Conservation (phyloP, 2,113 vertebrate species). For the Hydrolagus affinis region DNA sequence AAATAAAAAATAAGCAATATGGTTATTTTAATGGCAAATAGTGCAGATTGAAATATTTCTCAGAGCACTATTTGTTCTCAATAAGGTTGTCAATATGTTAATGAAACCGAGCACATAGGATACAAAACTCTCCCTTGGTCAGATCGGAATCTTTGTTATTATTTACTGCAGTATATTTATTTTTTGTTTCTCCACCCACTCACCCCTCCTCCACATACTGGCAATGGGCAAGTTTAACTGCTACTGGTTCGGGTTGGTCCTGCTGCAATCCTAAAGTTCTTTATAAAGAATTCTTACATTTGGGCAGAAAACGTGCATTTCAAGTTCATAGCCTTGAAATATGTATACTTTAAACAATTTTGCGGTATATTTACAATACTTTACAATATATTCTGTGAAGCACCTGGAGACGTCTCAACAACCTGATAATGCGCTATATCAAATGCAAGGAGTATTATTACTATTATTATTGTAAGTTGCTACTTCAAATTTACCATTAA, state of each 20-base stretch:
- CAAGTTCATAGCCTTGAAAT: not conserved
- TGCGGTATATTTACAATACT: too few species aligned
- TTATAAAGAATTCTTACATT: not conserved
- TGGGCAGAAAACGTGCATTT: not conserved
- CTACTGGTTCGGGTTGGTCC: not conserved
- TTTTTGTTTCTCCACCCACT: not conserved
- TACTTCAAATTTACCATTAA: too few species aligned
- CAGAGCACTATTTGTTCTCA: not conserved
- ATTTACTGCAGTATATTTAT: not conserved
- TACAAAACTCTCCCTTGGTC: not conserved
- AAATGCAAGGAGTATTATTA: too few species aligned
- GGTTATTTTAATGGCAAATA: conserved; percentile 7
- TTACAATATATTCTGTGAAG: too few species aligned
- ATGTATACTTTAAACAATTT: too few species aligned
- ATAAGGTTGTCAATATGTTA: not conserved
- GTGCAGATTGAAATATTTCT: too few species aligned
- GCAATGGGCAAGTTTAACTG: not conserved
- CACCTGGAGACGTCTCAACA: too few species aligned
- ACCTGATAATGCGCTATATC: too few species aligned
- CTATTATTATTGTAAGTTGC: too few species aligned
- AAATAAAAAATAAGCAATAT: not conserved
- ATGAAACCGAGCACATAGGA: not conserved
- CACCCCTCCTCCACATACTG: too few species aligned
- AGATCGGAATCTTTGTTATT: not conserved
- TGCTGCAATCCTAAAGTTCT: not conserved